These are phyloP conservation scores for Diarsia mendica DNA, from an alignment of 2,888 invertebrate species.

Conservation along the genomic window DNA sequence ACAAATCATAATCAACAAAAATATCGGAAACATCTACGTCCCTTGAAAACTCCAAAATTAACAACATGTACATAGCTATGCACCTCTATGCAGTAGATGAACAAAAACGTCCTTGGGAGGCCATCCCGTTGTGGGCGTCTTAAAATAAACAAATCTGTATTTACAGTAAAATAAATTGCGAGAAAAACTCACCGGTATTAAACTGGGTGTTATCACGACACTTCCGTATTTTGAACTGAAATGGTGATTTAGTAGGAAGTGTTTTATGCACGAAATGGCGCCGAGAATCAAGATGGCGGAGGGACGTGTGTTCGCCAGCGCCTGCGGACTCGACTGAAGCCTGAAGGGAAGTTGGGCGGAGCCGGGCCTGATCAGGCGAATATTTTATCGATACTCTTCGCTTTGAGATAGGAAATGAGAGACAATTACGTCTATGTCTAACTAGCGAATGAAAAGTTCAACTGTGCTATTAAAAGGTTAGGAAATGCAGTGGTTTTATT, in stretches of 20 bases:
- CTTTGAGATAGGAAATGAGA: conserved; percentile 68
- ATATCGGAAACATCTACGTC: neutral
- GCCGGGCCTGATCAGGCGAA: conserved; percentile 65
- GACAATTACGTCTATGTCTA: conserved; percentile 48
- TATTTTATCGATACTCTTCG: conserved; percentile 69
- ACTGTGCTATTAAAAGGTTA: conserved; percentile 36
- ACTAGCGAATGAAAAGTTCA: conserved; percentile 38
- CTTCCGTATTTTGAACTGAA: conserved; percentile 43
- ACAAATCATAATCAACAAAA: conserved; percentile 22
- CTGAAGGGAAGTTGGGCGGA: conserved; percentile 81
- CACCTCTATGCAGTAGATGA: conserved; percentile 50
- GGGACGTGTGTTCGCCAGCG: conserved; percentile 75
- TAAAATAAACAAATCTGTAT: conserved; percentile 47
- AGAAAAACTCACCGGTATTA: conserved; percentile 47
- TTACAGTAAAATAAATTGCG: neutral
- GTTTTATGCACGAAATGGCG: conserved; percentile 77
- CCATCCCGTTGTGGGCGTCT: conserved; percentile 44
- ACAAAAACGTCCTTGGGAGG: conserved; percentile 70
- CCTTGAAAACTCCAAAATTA: conserved; percentile 10
- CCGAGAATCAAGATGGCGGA: conserved; percentile 75
- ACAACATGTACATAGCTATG: conserved; percentile 27
- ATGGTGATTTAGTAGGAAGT: conserved; percentile 71
- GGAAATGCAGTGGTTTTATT: conserved; percentile 19
- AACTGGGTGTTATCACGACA: conserved; percentile 14
- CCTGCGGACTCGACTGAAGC: conserved; percentile 81